Percentiles rank a stretch among this genome's conserved stretches.
Conservation (phyloP, 2,888 invertebrate genomes). For the Eupithecia tripunctaria region DNA sequence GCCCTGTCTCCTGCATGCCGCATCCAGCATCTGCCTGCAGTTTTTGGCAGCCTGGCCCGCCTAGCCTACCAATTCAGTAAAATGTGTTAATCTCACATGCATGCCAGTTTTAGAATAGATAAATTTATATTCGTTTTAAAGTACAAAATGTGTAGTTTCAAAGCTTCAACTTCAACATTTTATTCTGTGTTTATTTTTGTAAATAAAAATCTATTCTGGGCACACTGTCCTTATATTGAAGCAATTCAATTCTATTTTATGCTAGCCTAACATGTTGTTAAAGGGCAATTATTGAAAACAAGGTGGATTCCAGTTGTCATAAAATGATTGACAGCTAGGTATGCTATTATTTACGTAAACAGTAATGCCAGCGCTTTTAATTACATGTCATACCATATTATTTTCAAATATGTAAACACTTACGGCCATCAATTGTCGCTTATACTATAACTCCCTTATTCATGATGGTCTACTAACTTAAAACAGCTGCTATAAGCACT, state of each 20-base stretch:
- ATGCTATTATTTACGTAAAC: background rate
- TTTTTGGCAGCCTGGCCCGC: no score
- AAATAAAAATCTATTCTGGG: background rate
- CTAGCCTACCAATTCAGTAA: no score
- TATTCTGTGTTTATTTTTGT: background rate
- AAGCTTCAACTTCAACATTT: background rate
- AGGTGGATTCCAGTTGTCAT: background rate
- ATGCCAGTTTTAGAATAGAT: background rate
- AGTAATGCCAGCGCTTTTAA: background rate
- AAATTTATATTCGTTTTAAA: background rate
- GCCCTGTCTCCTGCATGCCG: no score
- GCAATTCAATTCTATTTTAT: background rate
- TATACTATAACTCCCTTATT: no score
- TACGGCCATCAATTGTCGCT: no score
- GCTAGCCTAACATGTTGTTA: constrained; percentile 20
- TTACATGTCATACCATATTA: background rate
- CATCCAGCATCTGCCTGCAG: no score
- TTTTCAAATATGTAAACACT: background rate
- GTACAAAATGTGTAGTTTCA: background rate
- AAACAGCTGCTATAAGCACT: no score
- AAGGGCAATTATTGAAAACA: background rate
- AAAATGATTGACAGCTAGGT: background rate
- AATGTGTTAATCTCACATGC: no score
- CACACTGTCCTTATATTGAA: background rate
- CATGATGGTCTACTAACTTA: no score